Evolutionary conservation across 1,140 invertebrate genomes (phyloP).

Genomic region (Drosophila ficusphila): DNA sequence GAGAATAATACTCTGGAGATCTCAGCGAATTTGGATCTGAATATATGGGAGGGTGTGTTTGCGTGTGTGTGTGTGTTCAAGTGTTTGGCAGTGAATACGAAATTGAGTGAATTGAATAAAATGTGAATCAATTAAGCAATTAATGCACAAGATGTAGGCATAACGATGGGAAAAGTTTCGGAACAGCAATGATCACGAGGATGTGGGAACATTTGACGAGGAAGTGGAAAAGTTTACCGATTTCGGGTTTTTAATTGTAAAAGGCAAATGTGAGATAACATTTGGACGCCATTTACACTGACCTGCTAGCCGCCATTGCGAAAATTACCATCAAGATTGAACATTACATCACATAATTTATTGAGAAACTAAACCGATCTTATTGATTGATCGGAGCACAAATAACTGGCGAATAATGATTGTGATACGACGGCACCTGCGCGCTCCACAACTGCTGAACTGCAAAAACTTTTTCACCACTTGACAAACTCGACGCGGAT

Average conservation of each 20-base stretch:
- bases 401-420: background rate
- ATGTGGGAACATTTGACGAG: conserved; percentile 1
- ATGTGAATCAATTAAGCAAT: conserved; percentile 81
- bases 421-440: conserved; percentile 27
- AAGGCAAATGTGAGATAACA: too few species aligned
- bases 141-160: conserved; percentile 64
- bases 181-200: conserved; percentile 17
- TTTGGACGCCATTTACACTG: too few species aligned
- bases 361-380: too few species aligned
- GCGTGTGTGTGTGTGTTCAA: conserved; percentile 9
- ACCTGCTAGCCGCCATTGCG: too few species aligned
- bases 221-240: background rate
- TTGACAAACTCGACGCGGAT: conserved; percentile 19
- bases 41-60: background rate
- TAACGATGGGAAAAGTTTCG: conserved; percentile 16
- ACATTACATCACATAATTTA: too few species aligned
- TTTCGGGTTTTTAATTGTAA: background rate
- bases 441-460: background rate
- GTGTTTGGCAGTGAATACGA: conserved; percentile 45
- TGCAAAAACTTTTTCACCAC: conserved; percentile 32
- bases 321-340: too few species aligned
- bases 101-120: conserved; percentile 76
- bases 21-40: conserved; percentile 6
- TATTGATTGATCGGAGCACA: too few species aligned
- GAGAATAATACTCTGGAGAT: conserved; percentile 66